Conservation (phyloP, 2,113 vertebrate genomes). For the Caretta caretta region DNA sequence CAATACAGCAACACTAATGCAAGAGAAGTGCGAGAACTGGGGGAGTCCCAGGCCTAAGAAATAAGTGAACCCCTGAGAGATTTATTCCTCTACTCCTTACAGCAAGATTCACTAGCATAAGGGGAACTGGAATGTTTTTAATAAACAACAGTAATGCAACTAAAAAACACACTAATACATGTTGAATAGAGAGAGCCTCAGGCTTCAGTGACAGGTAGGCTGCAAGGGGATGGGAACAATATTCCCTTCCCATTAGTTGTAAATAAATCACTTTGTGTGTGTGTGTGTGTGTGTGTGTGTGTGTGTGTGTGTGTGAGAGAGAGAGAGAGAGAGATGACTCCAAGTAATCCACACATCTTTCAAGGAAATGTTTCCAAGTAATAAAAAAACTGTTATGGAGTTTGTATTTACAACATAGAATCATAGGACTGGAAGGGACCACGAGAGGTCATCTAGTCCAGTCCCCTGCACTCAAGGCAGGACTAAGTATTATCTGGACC, state of each 20-base stretch:
- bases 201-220: background rate
- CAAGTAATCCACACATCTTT: too few species aligned
- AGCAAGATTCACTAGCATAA: background rate
- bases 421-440: background rate
- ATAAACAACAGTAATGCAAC: background rate
- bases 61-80: too few species aligned
- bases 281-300: too few species aligned
- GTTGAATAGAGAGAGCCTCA: background rate
- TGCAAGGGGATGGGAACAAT: background rate
- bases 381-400: background rate
- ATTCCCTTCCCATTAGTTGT: background rate
- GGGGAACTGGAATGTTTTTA: background rate
- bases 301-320: too few species aligned
- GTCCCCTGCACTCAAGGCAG: too few species aligned
- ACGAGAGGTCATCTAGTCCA: background rate
- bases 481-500: background rate
- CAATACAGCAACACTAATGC: too few species aligned
- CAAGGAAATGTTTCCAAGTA: too few species aligned
- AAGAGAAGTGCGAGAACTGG: too few species aligned
- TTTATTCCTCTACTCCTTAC: background rate
- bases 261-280: too few species aligned
- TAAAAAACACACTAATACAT: background rate
- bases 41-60: too few species aligned
- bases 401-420: background rate
- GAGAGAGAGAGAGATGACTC: too few species aligned